phyloP scores from a whole-genome alignment of 1,140 invertebrate genomes.

The Oedothorax gibbosus region DNA sequence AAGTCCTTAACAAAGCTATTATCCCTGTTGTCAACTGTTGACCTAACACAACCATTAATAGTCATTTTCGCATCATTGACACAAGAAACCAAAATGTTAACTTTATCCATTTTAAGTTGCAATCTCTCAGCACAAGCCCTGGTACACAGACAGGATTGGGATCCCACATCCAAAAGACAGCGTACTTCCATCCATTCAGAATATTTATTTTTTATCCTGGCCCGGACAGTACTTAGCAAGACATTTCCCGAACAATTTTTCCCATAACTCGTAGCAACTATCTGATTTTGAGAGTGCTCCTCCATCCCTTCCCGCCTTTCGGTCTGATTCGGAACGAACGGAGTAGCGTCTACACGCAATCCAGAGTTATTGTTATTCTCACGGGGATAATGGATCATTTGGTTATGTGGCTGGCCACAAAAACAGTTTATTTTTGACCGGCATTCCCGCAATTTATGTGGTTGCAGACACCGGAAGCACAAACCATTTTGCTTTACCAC shows the following conservation, averaged over 20 bases:
- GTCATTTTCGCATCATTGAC: neutral
- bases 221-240: neutral
- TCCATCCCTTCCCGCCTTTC: neutral
- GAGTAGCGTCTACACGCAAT: neutral
- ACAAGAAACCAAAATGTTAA: neutral
- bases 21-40: neutral
- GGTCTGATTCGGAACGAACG: neutral
- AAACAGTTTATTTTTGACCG: conserved; percentile 13
- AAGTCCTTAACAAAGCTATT: neutral
- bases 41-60: neutral
- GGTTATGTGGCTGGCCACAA: neutral
- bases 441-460: neutral
- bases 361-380: neutral
- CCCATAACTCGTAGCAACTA: neutral
- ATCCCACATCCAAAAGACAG: conserved; percentile 7
- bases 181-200: neutral
- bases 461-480: neutral
- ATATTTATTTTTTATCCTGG: neutral
- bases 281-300: neutral
- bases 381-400: neutral
- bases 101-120: conserved; percentile 1
- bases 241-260: neutral
- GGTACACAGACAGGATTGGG: neutral
- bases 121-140: neutral
- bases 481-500: neutral